These are phyloP conservation scores for Benitochromis conjunctus DNA, from an alignment of 2,113 vertebrate species.

Conservation along the genomic window DNA sequence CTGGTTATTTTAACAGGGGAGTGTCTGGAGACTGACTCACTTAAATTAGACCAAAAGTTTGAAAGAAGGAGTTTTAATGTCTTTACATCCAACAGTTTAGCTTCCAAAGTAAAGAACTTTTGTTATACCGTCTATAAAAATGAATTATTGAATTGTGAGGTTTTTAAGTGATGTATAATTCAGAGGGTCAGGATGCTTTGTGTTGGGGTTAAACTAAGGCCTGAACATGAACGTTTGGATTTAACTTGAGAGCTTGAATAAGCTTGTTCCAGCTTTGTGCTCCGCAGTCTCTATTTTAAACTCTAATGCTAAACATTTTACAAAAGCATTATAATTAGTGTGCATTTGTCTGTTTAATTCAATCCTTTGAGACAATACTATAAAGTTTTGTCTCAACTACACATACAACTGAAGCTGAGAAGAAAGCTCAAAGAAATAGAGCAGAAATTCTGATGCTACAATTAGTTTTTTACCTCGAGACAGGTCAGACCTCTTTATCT, in stretches of 20 bases:
- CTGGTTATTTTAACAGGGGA: not conserved
- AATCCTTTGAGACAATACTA: not conserved
- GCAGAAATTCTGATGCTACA: not conserved
- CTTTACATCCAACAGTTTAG: not conserved
- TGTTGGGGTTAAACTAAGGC: not conserved
- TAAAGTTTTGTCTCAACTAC: not conserved
- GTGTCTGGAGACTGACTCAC: not conserved
- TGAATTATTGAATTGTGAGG: not conserved
- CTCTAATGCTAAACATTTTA: fast-evolving
- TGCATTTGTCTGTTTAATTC: not conserved
- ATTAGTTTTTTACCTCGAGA: not conserved
- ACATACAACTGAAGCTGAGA: not conserved
- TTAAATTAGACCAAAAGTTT: not conserved
- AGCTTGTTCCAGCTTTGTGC: not conserved
- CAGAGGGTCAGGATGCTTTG: fast-evolving
- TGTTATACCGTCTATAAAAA: fast-evolving
- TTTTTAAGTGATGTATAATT: not conserved
- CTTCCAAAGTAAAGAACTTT: not conserved
- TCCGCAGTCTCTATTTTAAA: not conserved
- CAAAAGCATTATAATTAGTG: not conserved
- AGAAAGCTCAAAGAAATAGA: not conserved
- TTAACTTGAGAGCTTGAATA: not conserved
- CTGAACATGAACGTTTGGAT: not conserved
- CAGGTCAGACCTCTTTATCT: not conserved
- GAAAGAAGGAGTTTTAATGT: not conserved